These are phyloP conservation scores for Actenoides hombroni DNA, from an alignment of 2,113 vertebrate genomes.

Conservation along the genomic window DNA sequence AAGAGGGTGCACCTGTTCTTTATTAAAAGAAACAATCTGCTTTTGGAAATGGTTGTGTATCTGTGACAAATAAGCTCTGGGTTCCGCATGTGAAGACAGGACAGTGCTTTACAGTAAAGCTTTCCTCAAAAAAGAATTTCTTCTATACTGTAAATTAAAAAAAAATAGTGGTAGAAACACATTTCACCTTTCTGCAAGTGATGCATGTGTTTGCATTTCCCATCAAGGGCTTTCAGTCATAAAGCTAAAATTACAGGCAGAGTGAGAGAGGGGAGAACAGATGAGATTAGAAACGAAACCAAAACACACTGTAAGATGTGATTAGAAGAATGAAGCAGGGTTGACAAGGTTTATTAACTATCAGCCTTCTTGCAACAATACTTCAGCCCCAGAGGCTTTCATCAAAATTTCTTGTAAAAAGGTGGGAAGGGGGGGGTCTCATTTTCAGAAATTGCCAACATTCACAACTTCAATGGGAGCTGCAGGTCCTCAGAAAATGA, in stretches of 20 bases:
- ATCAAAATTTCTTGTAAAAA: slow-evolving; percentile 1
- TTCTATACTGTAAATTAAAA: background rate
- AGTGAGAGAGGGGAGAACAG: background rate
- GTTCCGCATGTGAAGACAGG: background rate
- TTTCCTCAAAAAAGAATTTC: background rate
- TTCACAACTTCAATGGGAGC: background rate
- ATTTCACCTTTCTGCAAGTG: slow-evolving; percentile 1
- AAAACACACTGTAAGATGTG: slow-evolving; percentile 1
- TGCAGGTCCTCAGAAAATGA: slow-evolving; percentile 26
- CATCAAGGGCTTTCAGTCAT: slow-evolving; percentile 4
- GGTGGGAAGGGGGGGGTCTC: background rate
- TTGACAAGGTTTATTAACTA: slow-evolving; percentile 37
- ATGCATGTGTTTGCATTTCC: background rate
- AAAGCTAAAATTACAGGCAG: background rate
- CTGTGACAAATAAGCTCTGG: background rate
- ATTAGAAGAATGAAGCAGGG: background rate
- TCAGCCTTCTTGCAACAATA: slow-evolving; percentile 17
- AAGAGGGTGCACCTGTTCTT: background rate
- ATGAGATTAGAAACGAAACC: slow-evolving; percentile 15
- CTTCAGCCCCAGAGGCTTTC: background rate
- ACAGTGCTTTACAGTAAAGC: background rate
- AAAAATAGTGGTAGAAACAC: background rate
- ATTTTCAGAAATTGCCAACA: slow-evolving; percentile 9
- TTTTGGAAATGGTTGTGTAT: background rate
- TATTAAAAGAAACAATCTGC: background rate